These are phyloP conservation scores for Halictus ligatus DNA, from an alignment of 2,888 invertebrate species.

Conservation along the genomic window DNA sequence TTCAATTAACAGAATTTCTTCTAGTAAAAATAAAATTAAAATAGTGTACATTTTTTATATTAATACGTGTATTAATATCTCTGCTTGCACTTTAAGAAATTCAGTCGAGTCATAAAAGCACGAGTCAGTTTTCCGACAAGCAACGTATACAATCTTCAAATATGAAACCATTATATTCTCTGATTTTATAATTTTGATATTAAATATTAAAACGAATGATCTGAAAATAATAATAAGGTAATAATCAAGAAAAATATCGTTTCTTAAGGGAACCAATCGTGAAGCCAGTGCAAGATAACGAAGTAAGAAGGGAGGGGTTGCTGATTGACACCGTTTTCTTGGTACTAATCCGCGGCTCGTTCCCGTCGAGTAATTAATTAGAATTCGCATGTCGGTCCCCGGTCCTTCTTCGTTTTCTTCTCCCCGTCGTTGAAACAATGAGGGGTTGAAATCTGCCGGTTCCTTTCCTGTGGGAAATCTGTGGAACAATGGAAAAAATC, in stretches of 20 bases:
- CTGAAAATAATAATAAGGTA: too few species aligned
- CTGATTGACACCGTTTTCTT: constrained; percentile 30
- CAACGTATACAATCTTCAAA: background rate
- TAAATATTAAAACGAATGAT: too few species aligned
- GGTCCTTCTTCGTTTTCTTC: constrained; percentile 21
- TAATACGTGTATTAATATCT: too few species aligned
- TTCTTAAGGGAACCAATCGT: background rate
- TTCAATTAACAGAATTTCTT: too few species aligned
- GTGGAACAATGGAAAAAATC: constrained; percentile 70
- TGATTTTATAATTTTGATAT: background rate
- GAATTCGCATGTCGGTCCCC: constrained; percentile 33
- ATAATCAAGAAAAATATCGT: background rate
- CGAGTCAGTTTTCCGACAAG: background rate
- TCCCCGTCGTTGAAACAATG: constrained; percentile 57
- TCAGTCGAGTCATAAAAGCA: background rate
- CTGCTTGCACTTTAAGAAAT: too few species aligned
- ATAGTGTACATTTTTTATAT: too few species aligned
- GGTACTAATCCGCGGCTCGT: constrained; percentile 31
- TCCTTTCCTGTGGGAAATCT: constrained; percentile 78
- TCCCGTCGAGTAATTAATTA: constrained; percentile 62
- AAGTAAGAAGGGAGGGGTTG: background rate
- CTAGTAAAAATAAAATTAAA: too few species aligned
- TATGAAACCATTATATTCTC: background rate
- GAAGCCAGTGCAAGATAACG: constrained; percentile 3
- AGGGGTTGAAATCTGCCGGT: constrained; percentile 67